Percentiles rank a stretch among this genome's conserved stretches.
phyloP scores from a whole-genome alignment of 2,888 invertebrate species.

The Chorisops tibialis region DNA sequence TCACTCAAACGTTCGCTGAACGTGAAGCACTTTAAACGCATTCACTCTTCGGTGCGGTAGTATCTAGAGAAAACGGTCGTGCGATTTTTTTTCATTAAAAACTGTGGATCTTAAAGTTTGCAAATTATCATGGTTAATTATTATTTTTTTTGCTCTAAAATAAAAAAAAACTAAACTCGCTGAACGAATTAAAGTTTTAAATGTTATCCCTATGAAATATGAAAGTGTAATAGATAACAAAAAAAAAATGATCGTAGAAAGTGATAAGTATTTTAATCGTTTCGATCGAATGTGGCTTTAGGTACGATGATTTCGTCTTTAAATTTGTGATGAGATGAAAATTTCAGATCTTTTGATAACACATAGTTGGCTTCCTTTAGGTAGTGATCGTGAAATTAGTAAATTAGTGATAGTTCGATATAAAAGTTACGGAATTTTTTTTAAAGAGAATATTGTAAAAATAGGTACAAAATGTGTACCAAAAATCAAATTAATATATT shows the following conservation, averaged over 20 bases:
- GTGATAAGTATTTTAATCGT: not conserved
- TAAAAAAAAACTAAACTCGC: too few species aligned
- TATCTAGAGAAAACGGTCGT: not conserved
- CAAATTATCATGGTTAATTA: too few species aligned
- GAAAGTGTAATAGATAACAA: not conserved
- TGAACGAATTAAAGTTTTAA: too few species aligned
- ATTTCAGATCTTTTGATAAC: too few species aligned
- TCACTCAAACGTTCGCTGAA: conserved; percentile 28
- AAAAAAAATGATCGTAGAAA: not conserved
- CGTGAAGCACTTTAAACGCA: conserved; percentile 29
- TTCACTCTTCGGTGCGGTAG: not conserved
- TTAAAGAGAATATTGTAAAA: not conserved
- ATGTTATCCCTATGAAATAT: too few species aligned
- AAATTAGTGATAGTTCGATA: not conserved
- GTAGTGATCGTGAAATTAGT: not conserved
- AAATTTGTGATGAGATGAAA: too few species aligned
- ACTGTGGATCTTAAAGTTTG: too few species aligned
- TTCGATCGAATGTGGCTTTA: not conserved
- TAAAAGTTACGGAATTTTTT: not conserved
- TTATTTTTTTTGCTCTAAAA: too few species aligned
- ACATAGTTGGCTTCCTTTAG: too few species aligned
- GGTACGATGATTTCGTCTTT: too few species aligned
- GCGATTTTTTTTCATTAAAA: too few species aligned
- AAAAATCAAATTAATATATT: conserved; percentile 68
- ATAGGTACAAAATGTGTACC: conserved; percentile 57